phyloP scores from a whole-genome alignment of 1,140 invertebrate species.

The Tigriopus japonicus region DNA sequence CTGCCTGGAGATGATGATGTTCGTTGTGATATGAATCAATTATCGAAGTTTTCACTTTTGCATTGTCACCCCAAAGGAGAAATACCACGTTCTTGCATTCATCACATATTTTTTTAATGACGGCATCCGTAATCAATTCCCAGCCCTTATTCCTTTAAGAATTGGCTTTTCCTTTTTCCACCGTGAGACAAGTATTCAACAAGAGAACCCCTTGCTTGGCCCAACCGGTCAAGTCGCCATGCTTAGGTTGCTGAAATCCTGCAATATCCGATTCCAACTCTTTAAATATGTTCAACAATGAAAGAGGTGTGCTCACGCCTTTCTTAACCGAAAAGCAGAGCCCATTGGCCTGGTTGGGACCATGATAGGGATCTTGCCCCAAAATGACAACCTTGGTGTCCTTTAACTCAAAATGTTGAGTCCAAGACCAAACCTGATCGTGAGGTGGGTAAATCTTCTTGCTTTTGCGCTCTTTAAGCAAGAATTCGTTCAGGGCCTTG shows the following conservation, averaged over 20 bases:
- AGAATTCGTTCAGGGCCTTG: conserved; percentile 32
- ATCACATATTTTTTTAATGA: conserved; percentile 37
- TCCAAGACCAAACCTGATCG: conserved; percentile 37
- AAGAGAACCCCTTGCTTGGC: conserved; percentile 47
- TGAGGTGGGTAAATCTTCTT: conserved; percentile 32
- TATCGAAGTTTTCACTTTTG: conserved; percentile 40
- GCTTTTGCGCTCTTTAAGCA: conserved; percentile 28
- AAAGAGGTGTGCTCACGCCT: conserved; percentile 39
- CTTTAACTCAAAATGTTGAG: conserved; percentile 25
- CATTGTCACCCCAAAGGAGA: conserved; percentile 45
- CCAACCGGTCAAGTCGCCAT: conserved; percentile 43
- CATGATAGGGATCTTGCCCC: conserved; percentile 47
- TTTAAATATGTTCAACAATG: conserved; percentile 47
- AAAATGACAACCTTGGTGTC: conserved; percentile 33
- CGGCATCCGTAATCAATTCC: conserved; percentile 43
- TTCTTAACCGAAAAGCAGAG: conserved; percentile 44
- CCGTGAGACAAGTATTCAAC: conserved; percentile 48
- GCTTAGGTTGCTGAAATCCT: conserved; percentile 35
- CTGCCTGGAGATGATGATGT: conserved; percentile 35
- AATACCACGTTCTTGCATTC: conserved; percentile 38
- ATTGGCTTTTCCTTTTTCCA: conserved; percentile 36
- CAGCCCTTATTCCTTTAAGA: conserved; percentile 44
- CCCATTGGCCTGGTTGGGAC: conserved; percentile 37
- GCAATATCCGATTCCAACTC: conserved; percentile 36
- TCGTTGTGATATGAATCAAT: conserved; percentile 40